phyloP scores from a whole-genome alignment of 2,888 invertebrate genomes.

The Amphipoea lucens region DNA sequence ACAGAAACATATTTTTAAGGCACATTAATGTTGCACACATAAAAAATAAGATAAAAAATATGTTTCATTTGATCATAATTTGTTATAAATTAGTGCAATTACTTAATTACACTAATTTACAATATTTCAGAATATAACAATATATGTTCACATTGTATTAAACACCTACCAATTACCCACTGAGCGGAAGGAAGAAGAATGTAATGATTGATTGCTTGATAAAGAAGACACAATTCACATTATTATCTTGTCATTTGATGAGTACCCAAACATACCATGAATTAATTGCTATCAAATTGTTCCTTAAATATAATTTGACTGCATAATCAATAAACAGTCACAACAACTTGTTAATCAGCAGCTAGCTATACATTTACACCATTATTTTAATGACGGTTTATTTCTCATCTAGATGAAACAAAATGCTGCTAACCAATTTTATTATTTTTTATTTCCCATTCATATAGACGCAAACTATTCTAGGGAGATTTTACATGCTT shows the following conservation, averaged over 20 bases:
- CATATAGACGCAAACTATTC: neutral
- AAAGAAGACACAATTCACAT: neutral
- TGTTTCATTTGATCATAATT: too few relatives aligned
- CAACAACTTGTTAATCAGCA: too few relatives aligned
- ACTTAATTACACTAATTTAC: too few relatives aligned
- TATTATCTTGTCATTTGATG: neutral
- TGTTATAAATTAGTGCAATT: too few relatives aligned
- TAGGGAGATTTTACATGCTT: neutral
- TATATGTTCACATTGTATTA: too few relatives aligned
- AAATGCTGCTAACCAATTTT: neutral
- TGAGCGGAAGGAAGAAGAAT: neutral
- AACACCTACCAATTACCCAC: neutral
- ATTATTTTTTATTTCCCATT: neutral
- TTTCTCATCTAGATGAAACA: neutral
- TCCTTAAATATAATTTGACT: neutral
- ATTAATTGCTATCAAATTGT: neutral
- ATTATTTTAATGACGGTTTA: neutral
- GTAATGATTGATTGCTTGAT: neutral
- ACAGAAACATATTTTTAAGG: too few relatives aligned
- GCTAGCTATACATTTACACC: too few relatives aligned
- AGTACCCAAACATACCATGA: too few relatives aligned
- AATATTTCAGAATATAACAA: too few relatives aligned
- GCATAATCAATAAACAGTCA: neutral
- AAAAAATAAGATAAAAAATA: too few relatives aligned
- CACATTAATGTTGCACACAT: too few relatives aligned